Percentiles rank a stretch among this genome's conserved stretches.
Evolutionary conservation across 1,140 invertebrate genomes (phyloP).

Genomic region (Sesamia nonagrioides): DNA sequence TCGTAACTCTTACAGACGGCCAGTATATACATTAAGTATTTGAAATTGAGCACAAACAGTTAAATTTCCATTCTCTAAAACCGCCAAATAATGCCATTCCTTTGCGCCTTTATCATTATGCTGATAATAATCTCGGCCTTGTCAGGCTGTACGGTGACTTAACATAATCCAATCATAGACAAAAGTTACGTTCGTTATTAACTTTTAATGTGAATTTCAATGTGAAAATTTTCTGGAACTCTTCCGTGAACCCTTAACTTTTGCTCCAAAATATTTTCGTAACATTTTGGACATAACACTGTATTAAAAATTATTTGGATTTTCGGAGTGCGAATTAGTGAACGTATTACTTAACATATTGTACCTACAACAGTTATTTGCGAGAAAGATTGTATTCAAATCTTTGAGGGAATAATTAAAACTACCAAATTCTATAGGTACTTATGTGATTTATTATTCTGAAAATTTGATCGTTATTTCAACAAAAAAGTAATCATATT

Average conservation of each 20-base stretch:
- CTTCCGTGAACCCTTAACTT: constrained; percentile 59
- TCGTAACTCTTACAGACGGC: too few species aligned
- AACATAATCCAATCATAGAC: constrained; percentile 52
- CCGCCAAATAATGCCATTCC: background rate
- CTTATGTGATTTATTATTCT: too few species aligned
- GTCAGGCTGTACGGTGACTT: constrained; percentile 21
- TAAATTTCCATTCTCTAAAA: background rate
- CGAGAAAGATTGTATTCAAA: too few species aligned
- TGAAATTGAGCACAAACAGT: too few species aligned
- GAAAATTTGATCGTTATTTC: too few species aligned
- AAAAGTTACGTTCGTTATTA: constrained; percentile 57
- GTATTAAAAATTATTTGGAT: constrained; percentile 12
- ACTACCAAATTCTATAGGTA: too few species aligned
- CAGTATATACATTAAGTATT: too few species aligned
- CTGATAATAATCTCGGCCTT: constrained; percentile 17
- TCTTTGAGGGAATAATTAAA: too few species aligned
- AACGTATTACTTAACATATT: too few species aligned
- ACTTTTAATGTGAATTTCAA: constrained; percentile 62
- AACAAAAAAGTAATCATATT: background rate
- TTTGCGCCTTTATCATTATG: background rate
- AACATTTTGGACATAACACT: constrained; percentile 29
- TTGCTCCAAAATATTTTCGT: constrained; percentile 48
- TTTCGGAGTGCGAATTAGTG: background rate
- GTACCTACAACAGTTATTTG: too few species aligned
- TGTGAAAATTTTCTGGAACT: constrained; percentile 53